phyloP scores from a whole-genome alignment of 1,140 invertebrate species.

The Centruroides sculpturatus region DNA sequence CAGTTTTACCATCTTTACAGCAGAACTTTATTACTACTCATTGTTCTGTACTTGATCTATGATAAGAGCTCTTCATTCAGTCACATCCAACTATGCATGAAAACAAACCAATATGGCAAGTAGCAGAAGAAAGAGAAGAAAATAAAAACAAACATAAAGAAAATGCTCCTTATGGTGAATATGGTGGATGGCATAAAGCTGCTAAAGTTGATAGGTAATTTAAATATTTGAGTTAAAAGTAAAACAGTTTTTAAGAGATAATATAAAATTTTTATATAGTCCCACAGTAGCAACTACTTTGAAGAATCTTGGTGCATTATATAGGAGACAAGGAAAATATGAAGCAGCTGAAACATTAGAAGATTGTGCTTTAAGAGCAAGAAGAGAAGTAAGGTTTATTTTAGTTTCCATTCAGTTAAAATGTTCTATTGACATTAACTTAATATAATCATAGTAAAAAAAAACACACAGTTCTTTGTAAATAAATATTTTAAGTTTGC shows the following conservation, averaged over 20 bases:
- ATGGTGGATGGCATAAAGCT: conserved; percentile 94
- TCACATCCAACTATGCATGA: conserved; percentile 32
- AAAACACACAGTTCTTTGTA: no score
- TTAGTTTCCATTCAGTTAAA: no score
- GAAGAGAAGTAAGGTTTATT: conserved; percentile 54
- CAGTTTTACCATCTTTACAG: no score
- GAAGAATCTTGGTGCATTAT: conserved; percentile 84
- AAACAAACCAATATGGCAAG: conserved; percentile 99
- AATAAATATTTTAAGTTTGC: no score
- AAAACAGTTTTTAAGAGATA: neutral
- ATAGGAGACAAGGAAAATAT: conserved; percentile 94
- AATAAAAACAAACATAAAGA: conserved; percentile 83
- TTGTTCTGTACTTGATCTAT: no score
- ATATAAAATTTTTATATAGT: conserved; percentile 7
- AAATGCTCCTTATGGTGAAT: conserved; percentile 74
- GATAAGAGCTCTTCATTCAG: no score
- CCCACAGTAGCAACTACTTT: conserved; percentile 25
- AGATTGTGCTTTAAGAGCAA: conserved; percentile 84
- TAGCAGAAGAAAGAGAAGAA: conserved; percentile 92
- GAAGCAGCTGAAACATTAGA: conserved; percentile 97
- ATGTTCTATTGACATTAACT: no score
- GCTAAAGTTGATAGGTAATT: conserved; percentile 3
- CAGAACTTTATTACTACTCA: no score
- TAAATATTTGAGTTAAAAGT: neutral
- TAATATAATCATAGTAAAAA: no score